These are phyloP conservation scores for Aplochiton taeniatus DNA, from an alignment of 2,797 vertebrate genomes.

Conservation along the genomic window DNA sequence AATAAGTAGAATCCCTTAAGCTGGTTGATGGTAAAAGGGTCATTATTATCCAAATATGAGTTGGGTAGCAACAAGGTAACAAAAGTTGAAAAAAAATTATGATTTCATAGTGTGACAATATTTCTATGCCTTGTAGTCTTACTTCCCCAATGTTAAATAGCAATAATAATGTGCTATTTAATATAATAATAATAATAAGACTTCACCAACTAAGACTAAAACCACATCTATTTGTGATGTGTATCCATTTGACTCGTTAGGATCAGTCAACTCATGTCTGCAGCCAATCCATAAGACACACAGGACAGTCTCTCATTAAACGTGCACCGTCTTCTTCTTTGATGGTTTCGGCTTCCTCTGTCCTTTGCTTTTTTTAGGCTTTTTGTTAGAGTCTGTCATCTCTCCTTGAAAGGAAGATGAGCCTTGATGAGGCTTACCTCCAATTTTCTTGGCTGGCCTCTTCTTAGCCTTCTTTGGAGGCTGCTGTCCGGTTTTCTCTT, in stretches of 20 bases:
- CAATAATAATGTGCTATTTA: too few species aligned
- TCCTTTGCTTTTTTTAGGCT: constrained; percentile 53
- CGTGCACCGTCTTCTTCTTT: constrained; percentile 40
- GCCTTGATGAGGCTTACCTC: constrained; percentile 3
- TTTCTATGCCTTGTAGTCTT: too few species aligned
- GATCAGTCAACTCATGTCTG: too few species aligned
- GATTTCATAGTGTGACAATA: too few species aligned
- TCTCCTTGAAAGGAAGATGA: constrained; percentile 67
- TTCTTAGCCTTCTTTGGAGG: constrained; percentile 20
- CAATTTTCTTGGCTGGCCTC: constrained; percentile 15
- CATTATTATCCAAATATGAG: too few species aligned
- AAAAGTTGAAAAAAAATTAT: too few species aligned
- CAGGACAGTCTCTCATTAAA: constrained; percentile 33
- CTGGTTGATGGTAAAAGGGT: too few species aligned
- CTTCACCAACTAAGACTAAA: not conserved
- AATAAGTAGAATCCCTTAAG: too few species aligned
- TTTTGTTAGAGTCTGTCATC: constrained; percentile 54
- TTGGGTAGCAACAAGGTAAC: too few species aligned
- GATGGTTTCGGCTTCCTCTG: constrained; percentile 56
- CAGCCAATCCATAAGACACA: not conserved
- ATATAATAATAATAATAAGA: too few species aligned
- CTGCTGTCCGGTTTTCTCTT: constrained; percentile 1
- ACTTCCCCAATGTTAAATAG: too few species aligned
- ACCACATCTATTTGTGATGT: not conserved
- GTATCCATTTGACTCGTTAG: too few species aligned